Percentiles rank a stretch among this genome's conserved stretches.
These are phyloP conservation scores for Gallinago jamesoni DNA, from an alignment of 2,113 vertebrate species.

Conservation along the genomic window DNA sequence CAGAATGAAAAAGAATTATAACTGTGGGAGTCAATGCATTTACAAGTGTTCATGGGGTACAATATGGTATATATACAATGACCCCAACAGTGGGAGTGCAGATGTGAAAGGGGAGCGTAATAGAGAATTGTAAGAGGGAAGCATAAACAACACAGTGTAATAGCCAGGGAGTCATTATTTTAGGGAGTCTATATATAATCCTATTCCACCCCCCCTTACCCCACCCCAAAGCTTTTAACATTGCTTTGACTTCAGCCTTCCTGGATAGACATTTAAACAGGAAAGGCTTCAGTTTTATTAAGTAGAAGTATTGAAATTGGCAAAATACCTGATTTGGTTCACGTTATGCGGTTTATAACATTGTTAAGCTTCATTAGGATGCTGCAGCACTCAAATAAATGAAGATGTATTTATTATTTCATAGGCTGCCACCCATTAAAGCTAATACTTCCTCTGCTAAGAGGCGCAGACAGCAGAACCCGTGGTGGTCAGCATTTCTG, in stretches of 20 bases:
- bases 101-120: not conserved
- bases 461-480: not conserved
- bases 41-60: not conserved
- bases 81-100: not conserved
- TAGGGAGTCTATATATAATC: slow-evolving; percentile 8
- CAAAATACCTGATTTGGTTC: slow-evolving; percentile 38
- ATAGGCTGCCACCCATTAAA: slow-evolving; percentile 14
- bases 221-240: not conserved
- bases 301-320: not conserved
- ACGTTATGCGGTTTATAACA: not conserved
- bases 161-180: slow-evolving; percentile 7
- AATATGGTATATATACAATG: not conserved
- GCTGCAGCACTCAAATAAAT: not conserved
- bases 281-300: not conserved
- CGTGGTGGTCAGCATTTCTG: not conserved
- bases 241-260: slow-evolving; percentile 28
- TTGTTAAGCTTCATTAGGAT: slow-evolving; percentile 37
- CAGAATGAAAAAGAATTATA: not conserved
- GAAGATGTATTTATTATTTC: slow-evolving; percentile 47
- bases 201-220: not conserved
- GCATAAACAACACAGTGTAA: slow-evolving; percentile 39
- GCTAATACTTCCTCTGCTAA: slow-evolving; percentile 43
- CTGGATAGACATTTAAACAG: slow-evolving; percentile 11
- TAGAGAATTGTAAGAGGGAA: not conserved
- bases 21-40: slow-evolving; percentile 10